These are phyloP conservation scores for Episyrphus balteatus DNA, from an alignment of 1,140 invertebrate species.

Conservation along the genomic window DNA sequence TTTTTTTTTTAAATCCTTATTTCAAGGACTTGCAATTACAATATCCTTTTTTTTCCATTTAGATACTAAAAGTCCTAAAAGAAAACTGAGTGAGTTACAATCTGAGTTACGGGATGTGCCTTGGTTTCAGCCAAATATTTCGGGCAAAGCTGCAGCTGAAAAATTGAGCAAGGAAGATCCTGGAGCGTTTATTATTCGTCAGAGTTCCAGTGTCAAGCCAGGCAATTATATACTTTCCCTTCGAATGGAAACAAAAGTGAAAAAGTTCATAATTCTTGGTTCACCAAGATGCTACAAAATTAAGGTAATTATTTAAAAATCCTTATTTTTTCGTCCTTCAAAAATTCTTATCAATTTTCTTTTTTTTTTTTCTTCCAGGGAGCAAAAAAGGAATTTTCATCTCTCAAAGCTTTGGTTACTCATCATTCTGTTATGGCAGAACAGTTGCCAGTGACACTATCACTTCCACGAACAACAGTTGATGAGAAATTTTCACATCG, in stretches of 20 bases:
- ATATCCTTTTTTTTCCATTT: too few species aligned
- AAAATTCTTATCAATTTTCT: too few species aligned
- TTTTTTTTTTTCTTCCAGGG: constrained; percentile 46
- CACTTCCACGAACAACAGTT: constrained; percentile 52
- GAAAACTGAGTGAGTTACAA: constrained; percentile 11
- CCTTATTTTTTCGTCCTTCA: too few species aligned
- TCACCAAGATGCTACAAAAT: not conserved
- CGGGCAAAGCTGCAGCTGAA: constrained; percentile 19
- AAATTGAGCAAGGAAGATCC: constrained; percentile 17
- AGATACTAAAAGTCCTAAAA: not conserved
- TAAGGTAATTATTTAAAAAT: too few species aligned
- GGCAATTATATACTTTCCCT: constrained; percentile 18
- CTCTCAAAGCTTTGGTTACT: constrained; percentile 77
- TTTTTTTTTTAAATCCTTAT: too few species aligned
- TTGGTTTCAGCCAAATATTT: constrained; percentile 30
- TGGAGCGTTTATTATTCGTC: constrained; percentile 24
- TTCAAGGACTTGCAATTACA: too few species aligned
- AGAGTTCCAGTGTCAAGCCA: constrained; percentile 9
- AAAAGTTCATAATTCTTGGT: constrained; percentile 18
- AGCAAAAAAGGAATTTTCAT: constrained; percentile 89
- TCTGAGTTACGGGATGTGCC: constrained; percentile 13
- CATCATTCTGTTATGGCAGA: constrained; percentile 93
- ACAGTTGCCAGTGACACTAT: constrained; percentile 81
- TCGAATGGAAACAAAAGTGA: constrained; percentile 22
- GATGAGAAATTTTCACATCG: constrained; percentile 16